Evolutionary conservation across 2,113 vertebrate genomes (phyloP), one percentile per base, ranked within the genome.

Genomic region (Erythrocercus mccallii): DNA sequence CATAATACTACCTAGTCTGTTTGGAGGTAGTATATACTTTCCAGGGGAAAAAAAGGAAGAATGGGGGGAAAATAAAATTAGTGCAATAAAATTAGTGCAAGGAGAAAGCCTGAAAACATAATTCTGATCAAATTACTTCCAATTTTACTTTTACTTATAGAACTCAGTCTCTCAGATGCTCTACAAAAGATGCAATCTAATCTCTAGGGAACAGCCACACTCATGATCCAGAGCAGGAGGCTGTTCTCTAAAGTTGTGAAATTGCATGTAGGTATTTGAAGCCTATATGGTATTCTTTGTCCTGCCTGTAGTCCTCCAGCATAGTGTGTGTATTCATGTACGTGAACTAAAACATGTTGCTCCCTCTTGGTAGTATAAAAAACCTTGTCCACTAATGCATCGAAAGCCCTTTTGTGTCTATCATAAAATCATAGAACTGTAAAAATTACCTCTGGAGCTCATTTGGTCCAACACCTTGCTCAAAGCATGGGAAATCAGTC

Each of bases 141-240:
- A 38, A 19, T 70, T 88, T 74, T 22, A 74, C 8, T 80, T 80
- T 40, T 19, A 42, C 21, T 5, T 57, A 3, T 38, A 30, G 33
- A 54, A 23, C 10, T 54, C 5, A 0, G 10, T 33, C 68, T 54
- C 9, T 83, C 37, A 88, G 25, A 30, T 4, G 4, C 27, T 58
- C 60, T 38, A 30, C 25, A 47, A 70, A 70, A 81, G 28, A 54
- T 0, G 0, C 38, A 47, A 11, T 62, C 22, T 1, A 1, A 40
- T n/a, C 20, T 79, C 72, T 70, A 54, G 60, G 45, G 42, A 94
- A 14, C 54, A 61, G 83, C 13, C 68, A 66, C 40, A 25, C n/a
- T 60, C 31, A 24, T 42, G 72, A 54, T 47, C 45, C 2, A 1
- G 50, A 86, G 50, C 31, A 91, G 42, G 47, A 86, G 25, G 42